Conservation (phyloP, 2,888 invertebrate species). For the Drosophila meridionalis region DNA sequence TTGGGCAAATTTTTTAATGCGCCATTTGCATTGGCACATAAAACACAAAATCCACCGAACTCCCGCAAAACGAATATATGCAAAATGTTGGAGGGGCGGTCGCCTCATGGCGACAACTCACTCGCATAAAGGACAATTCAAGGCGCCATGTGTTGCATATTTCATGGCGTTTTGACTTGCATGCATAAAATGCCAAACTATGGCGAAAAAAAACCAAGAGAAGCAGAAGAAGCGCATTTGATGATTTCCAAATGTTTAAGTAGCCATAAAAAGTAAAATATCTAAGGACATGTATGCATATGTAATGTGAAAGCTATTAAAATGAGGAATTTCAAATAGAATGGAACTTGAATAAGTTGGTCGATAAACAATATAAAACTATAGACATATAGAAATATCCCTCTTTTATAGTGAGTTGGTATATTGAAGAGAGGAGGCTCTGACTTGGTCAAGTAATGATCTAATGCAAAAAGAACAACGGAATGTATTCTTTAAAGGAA, state of each 20-base stretch:
- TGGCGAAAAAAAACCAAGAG: background rate
- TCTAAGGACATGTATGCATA: slow-evolving; percentile 21
- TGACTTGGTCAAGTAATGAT: background rate
- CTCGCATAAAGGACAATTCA: slow-evolving; percentile 70
- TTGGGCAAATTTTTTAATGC: slow-evolving; percentile 76
- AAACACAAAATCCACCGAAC: slow-evolving; percentile 55
- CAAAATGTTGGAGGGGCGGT: slow-evolving; percentile 13
- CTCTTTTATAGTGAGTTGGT: background rate
- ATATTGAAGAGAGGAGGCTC: background rate
- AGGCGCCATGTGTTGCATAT: slow-evolving; percentile 77
- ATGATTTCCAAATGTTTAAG: slow-evolving; percentile 65
- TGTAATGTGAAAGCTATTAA: slow-evolving; percentile 28
- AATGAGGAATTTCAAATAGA: background rate
- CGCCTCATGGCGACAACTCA: slow-evolving; percentile 25
- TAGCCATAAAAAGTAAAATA: slow-evolving; percentile 61
- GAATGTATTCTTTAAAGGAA: background rate
- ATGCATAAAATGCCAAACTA: slow-evolving; percentile 58
- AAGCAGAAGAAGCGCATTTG: slow-evolving; percentile 44
- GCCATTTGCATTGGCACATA: slow-evolving; percentile 67
- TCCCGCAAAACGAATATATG: slow-evolving; percentile 25
- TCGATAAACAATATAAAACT: slow-evolving; percentile 1
- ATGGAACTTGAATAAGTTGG: background rate
- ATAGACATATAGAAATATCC: background rate
- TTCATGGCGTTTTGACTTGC: slow-evolving; percentile 71
- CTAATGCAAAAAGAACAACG: too few relatives aligned